These are phyloP conservation scores for Microctenopoma steveboyesi DNA, from an alignment of 2,797 vertebrate genomes.

Conservation along the genomic window DNA sequence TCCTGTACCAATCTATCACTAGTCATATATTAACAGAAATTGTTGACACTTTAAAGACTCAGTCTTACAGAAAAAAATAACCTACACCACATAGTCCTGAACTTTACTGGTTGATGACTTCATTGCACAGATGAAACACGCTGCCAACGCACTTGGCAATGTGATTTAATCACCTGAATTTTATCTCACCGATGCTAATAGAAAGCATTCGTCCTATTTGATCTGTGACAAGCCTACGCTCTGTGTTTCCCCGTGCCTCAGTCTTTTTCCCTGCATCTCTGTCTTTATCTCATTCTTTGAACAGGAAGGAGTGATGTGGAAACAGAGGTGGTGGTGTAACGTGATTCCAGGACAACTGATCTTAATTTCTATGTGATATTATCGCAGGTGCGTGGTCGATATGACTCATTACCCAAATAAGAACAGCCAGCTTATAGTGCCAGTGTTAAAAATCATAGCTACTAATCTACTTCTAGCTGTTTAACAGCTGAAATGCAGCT, in stretches of 20 bases:
- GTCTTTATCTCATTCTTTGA: slow-evolving; percentile 51
- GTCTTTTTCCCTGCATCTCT: slow-evolving; percentile 23
- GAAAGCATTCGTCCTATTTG: slow-evolving; percentile 55
- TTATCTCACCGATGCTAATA: slow-evolving; percentile 60
- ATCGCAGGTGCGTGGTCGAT: slow-evolving; percentile 36
- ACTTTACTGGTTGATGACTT: neutral
- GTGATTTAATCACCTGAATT: slow-evolving; percentile 52
- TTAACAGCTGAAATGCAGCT: neutral
- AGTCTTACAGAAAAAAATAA: neutral
- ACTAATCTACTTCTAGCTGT: slow-evolving; percentile 18
- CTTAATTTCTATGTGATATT: slow-evolving; percentile 41
- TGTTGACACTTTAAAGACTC: neutral
- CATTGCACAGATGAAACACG: slow-evolving; percentile 27
- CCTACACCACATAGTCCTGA: neutral
- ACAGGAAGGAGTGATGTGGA: slow-evolving; percentile 15
- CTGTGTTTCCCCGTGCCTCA: slow-evolving; percentile 7
- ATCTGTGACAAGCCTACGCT: slow-evolving; percentile 41
- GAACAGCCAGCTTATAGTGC: slow-evolving; percentile 23
- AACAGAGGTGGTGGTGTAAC: slow-evolving; percentile 33
- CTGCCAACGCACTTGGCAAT: slow-evolving; percentile 37
- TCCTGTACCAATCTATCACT: too few species aligned
- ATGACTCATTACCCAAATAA: slow-evolving; percentile 34
- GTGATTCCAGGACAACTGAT: slow-evolving; percentile 47
- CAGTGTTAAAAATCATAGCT: slow-evolving; percentile 23
- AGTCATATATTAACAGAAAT: neutral